Percentiles rank a stretch among this genome's conserved stretches.
Conservation (phyloP, 2,797 vertebrate genomes). For the Takifugu rubripes region DNA sequence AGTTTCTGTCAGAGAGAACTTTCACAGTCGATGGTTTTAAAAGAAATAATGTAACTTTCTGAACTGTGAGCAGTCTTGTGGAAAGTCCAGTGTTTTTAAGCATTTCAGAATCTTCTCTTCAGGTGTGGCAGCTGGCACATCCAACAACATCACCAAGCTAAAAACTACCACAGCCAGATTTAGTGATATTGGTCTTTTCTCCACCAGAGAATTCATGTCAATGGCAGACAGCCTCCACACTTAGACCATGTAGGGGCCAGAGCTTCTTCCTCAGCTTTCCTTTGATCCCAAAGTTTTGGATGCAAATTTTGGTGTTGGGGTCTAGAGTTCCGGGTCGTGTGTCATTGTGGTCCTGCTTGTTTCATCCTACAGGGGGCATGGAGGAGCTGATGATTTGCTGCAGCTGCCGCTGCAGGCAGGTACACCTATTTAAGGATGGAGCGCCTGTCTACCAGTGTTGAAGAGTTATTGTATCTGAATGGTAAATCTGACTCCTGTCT, state of each 20-base stretch:
- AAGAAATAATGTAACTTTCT: constrained; percentile 20
- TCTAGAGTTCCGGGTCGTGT: constrained; percentile 17
- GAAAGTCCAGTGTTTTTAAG: constrained; percentile 52
- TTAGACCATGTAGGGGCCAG: constrained; percentile 80
- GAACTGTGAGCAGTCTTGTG: background rate
- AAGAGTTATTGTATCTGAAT: no score
- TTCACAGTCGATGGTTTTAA: no score
- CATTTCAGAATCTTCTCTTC: constrained; percentile 88
- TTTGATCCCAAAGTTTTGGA: no score
- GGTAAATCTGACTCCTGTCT: no score
- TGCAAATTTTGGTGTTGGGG: constrained; percentile 74
- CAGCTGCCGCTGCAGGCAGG: no score
- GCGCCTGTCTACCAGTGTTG: no score
- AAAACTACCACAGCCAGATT: constrained; percentile 94
- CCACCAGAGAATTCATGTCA: constrained; percentile 84
- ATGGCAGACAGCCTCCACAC: constrained; percentile 90
- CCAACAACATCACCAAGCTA: constrained; percentile 96
- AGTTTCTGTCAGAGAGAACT: background rate
- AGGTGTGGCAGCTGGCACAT: constrained; percentile 92
- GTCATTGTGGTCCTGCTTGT: no score
- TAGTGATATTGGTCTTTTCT: constrained; percentile 66
- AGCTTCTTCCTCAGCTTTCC: no score
- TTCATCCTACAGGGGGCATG: no score
- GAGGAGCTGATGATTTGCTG: no score
- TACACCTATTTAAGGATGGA: no score